Base-by-base conservation (phyloP, 2,113 vertebrate genomes). In the Nibea albiflora region DNA sequence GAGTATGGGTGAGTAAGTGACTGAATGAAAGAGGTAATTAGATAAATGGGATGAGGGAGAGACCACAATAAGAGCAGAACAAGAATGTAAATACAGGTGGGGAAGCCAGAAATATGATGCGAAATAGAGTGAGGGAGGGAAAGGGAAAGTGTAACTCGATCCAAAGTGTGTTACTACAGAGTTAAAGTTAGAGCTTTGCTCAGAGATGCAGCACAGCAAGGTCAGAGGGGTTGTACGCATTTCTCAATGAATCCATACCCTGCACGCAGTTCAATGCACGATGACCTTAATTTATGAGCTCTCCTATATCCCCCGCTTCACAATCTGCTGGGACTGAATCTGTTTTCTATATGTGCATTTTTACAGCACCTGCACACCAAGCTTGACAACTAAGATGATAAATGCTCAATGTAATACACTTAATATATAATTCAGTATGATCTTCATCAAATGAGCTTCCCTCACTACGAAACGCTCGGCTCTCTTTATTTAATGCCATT, bases 11-110 rank as follows among this genome's bases (percentile, higher is more conserved):
- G 88, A 81, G 67, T 42, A 81, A 66, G 28, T 15, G 56, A 68
- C 65, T 68, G 76, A 83, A 66, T 77, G 78, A 79, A 73, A 61
- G 66, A 64, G 65, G 83, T 74, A 60, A 78, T 84, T 79, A 73
- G 56, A 77, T 80, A 75, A 52, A 24, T 49, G 50, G 75, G 70
- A 58, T 1, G 6, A 62, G 4, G 73, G 49, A 39, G 62, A 84
- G 78, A 79, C 47, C 44, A n/a, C 17, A 31, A 14, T 16, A 68
- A 71, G 52, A 42, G 73, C 5, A 31, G 64, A 57, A 42, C 4
- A 46, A 19, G 73, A 83, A 83, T 70, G 73, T 20, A 80, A 72
- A 74, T 50, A 68, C 26, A 44, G 49, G 39, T 42, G 71, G 50
- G 24, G 28, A 68, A 10, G 66, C 54, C n/a, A 53, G 76, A 86